These are phyloP conservation scores for Tillus elongatus DNA, from an alignment of 2,888 invertebrate species.

Conservation along the genomic window DNA sequence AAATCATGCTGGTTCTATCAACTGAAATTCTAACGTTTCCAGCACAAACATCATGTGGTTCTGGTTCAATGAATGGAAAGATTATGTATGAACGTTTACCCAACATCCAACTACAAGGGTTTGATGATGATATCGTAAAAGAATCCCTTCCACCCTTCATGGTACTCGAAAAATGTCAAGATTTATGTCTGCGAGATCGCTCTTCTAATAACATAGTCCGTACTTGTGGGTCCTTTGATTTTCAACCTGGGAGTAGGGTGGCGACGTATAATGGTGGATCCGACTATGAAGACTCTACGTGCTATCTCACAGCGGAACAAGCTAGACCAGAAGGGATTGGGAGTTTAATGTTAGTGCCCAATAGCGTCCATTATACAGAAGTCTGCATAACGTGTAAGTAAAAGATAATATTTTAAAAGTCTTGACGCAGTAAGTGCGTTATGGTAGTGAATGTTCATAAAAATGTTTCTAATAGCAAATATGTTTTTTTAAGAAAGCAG, in stretches of 20 bases:
- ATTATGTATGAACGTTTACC: slow-evolving; percentile 83
- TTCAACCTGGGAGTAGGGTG: slow-evolving; percentile 79
- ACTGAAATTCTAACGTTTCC: too few species aligned
- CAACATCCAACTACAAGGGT: slow-evolving; percentile 81
- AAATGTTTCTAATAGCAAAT: too few species aligned
- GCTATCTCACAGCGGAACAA: slow-evolving; percentile 76
- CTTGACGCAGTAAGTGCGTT: too few species aligned
- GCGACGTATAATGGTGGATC: slow-evolving; percentile 71
- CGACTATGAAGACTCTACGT: slow-evolving; percentile 82
- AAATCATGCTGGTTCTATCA: too few species aligned
- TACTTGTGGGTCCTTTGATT: slow-evolving; percentile 82
- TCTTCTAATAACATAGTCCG: slow-evolving; percentile 72
- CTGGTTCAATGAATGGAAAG: slow-evolving; percentile 66
- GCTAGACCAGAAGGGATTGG: slow-evolving; percentile 84
- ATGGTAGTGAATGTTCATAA: too few species aligned
- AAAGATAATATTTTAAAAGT: too few species aligned
- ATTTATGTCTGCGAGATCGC: slow-evolving; percentile 69
- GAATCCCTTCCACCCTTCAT: slow-evolving; percentile 79
- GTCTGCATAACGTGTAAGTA: slow-evolving; percentile 79
- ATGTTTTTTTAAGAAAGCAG: too few species aligned
- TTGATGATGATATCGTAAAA: slow-evolving; percentile 79
- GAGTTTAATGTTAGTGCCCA: slow-evolving; percentile 78
- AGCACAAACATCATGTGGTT: slow-evolving; percentile 88
- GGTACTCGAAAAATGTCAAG: slow-evolving; percentile 79
- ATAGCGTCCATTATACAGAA: slow-evolving; percentile 84